These are phyloP conservation scores for Leucophenga varia DNA, from an alignment of 1,140 invertebrate genomes.

Conservation along the genomic window DNA sequence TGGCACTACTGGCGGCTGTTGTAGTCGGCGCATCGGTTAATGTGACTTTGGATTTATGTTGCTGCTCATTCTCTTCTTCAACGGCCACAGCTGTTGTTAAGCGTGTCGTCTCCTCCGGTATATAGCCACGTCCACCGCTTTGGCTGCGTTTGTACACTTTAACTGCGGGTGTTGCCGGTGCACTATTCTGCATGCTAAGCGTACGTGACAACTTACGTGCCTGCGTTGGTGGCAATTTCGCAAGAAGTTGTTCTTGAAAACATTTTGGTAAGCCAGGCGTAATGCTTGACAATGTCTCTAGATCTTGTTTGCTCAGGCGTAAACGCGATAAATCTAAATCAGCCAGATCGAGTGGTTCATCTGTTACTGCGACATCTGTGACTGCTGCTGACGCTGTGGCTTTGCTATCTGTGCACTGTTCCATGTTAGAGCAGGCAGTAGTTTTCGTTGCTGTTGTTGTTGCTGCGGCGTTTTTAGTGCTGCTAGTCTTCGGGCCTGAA, in stretches of 20 bases:
- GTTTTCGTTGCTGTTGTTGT: constrained; percentile 3
- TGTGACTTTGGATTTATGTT: constrained; percentile 7
- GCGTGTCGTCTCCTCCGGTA: constrained; percentile 9
- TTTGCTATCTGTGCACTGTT: neutral
- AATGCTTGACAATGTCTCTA: constrained; percentile 65
- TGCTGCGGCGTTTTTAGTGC: constrained; percentile 15
- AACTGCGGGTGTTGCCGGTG: constrained; percentile 12
- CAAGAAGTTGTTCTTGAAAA: constrained; percentile 65
- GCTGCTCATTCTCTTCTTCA: neutral
- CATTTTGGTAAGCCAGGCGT: constrained; percentile 65
- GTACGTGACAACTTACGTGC: constrained; percentile 63
- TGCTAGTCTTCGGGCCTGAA: too few relatives aligned
- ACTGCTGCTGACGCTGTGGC: constrained; percentile 25
- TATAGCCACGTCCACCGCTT: constrained; percentile 40
- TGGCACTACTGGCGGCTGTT: constrained; percentile 29
- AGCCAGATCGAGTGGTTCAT: constrained; percentile 63
- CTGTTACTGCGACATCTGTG: constrained; percentile 15
- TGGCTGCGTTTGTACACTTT: constrained; percentile 51
- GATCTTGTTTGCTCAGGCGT: constrained; percentile 66
- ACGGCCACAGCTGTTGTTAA: neutral
- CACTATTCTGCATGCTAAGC: constrained; percentile 59
- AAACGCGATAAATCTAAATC: constrained; percentile 67
- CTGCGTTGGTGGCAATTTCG: constrained; percentile 65
- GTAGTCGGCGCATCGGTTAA: constrained; percentile 35
- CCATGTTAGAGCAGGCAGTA: constrained; percentile 27